These are phyloP conservation scores for Schizothorax lantsangensis DNA, from an alignment of 2,797 vertebrate species.

Conservation along the genomic window DNA sequence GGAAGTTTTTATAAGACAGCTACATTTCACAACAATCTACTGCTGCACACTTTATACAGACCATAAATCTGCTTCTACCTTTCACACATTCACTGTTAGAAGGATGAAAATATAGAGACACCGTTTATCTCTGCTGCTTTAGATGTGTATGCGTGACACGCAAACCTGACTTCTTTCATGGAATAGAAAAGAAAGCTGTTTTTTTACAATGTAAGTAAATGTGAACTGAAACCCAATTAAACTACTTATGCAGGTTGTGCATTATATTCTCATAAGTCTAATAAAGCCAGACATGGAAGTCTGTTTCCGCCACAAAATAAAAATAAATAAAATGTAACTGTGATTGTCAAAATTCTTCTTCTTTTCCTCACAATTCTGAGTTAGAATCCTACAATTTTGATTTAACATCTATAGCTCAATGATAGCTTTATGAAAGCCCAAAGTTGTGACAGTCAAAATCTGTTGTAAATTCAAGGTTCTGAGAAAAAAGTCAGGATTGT, in stretches of 20 bases:
- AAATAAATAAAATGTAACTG: neutral
- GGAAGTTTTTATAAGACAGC: conserved; percentile 74
- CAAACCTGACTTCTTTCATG: neutral
- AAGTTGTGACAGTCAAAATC: neutral
- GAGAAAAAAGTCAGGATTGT: rapidly evolving
- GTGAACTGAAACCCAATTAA: neutral
- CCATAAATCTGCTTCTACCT: conserved; percentile 55
- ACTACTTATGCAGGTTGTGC: neutral
- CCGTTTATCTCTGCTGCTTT: neutral
- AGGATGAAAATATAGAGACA: neutral
- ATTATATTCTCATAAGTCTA: neutral
- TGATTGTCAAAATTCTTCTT: no score
- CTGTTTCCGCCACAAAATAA: neutral
- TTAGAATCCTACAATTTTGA: no score
- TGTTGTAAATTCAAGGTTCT: no score
- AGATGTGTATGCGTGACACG: neutral
- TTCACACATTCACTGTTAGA: neutral
- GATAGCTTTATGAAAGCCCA: neutral
- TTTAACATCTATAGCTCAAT: neutral
- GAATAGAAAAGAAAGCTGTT: neutral
- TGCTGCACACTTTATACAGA: conserved; percentile 67
- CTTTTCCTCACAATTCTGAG: no score
- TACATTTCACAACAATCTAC: conserved; percentile 71
- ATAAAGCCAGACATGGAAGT: neutral
- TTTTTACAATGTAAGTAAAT: neutral